Evolutionary conservation across 1,140 invertebrate genomes (phyloP).

Genomic region (Triops cancriformis): DNA sequence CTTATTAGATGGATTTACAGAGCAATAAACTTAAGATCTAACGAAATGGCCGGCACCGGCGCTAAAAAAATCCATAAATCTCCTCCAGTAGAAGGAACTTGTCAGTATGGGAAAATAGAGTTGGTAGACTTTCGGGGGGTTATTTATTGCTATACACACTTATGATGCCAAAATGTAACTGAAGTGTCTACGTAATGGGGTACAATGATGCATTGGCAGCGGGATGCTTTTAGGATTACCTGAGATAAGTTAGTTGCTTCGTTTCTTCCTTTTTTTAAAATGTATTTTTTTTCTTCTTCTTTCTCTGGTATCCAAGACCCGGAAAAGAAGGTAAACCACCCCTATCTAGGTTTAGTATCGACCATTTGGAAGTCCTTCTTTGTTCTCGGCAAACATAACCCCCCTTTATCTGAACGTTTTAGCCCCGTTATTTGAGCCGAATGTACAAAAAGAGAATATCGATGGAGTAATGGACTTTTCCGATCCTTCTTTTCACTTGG

Average conservation of each 20-base stretch:
- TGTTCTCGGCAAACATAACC: background rate
- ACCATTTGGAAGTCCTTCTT: background rate
- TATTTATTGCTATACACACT: background rate
- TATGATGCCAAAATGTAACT: conserved; percentile 5
- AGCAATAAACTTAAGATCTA: background rate
- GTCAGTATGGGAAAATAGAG: background rate
- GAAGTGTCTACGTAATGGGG: background rate
- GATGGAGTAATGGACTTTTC: background rate
- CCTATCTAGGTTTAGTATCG: conserved; percentile 13
- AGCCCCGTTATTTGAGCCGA: conserved; percentile 9
- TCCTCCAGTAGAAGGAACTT: background rate
- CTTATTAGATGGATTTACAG: background rate
- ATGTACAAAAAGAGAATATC: background rate
- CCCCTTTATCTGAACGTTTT: conserved; percentile 1
- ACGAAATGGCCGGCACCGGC: too few relatives aligned
- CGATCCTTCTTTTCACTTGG: background rate
- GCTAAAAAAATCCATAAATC: too few relatives aligned
- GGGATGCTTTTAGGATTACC: background rate
- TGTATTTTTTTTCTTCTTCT: too few relatives aligned
- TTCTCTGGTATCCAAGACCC: background rate
- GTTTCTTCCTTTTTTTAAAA: background rate
- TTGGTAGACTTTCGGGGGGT: background rate
- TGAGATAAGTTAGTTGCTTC: background rate
- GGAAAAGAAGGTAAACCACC: background rate
- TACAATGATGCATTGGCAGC: background rate